Evolutionary conservation across 1,140 invertebrate species (phyloP).

Genomic region (Drosophila teissieri): DNA sequence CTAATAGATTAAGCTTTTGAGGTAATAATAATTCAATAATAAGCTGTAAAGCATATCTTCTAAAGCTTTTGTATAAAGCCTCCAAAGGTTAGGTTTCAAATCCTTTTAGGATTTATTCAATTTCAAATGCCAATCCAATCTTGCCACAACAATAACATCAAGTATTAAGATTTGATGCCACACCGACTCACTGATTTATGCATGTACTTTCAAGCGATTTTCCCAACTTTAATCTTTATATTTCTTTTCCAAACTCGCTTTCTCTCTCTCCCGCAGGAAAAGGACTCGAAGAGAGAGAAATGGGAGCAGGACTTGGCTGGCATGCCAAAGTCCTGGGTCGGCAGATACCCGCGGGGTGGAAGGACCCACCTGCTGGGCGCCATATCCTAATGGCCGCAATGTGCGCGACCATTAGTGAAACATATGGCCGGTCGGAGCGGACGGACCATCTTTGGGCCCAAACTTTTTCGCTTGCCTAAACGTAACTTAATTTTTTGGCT

Average conservation of each 20-base stretch:
- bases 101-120: too few relatives aligned
- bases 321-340: slow-evolving; percentile 30
- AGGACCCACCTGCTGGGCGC: slow-evolving; percentile 51
- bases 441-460: slow-evolving; percentile 47
- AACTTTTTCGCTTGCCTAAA: slow-evolving; percentile 64
- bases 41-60: too few relatives aligned
- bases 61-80: too few relatives aligned
- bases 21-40: not conserved
- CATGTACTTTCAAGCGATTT: not conserved
- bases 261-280: not conserved
- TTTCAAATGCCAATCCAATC: too few relatives aligned
- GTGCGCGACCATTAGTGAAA: slow-evolving; percentile 81
- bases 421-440: slow-evolving; percentile 61
- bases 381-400: slow-evolving; percentile 72
- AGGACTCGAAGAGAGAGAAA: not conserved
- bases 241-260: slow-evolving; percentile 9
- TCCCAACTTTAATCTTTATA: slow-evolving; percentile 9
- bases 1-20: not conserved
- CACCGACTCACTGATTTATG: not conserved
- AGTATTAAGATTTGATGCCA: not conserved
- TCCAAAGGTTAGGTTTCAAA: too few relatives aligned
- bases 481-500: slow-evolving; percentile 77
- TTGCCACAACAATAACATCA: not conserved
- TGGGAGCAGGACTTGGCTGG: slow-evolving; percentile 21
- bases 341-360: slow-evolving; percentile 4